phyloP scores from a whole-genome alignment of 2,797 vertebrate species.

The Psittacula derbiana region DNA sequence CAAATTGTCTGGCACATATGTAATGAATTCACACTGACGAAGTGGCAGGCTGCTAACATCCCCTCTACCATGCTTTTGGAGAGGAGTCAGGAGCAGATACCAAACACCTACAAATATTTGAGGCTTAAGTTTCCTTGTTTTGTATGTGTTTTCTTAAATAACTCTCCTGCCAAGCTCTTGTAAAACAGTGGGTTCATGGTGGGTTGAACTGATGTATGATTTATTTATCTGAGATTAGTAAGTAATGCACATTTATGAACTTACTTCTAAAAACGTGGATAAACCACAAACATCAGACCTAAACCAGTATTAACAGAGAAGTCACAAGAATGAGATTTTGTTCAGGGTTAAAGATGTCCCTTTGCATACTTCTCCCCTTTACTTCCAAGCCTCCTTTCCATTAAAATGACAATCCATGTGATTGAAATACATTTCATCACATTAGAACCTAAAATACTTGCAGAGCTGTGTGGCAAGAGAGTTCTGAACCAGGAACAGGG shows the following conservation, averaged over 20 bases:
- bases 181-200: not conserved
- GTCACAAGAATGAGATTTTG: not conserved
- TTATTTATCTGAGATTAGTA: not conserved
- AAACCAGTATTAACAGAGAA: not conserved
- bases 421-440: not conserved
- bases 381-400: not conserved
- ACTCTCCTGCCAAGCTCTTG: not conserved
- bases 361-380: not conserved
- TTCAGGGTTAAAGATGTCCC: not conserved
- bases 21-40: not conserved
- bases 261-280: not conserved
- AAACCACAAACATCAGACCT: not conserved
- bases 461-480: not conserved
- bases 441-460: not conserved
- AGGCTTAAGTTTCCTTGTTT: not conserved
- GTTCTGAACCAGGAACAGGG: not conserved
- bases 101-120: slow-evolving; percentile 23
- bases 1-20: not conserved
- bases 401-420: not conserved
- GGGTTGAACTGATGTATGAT: not conserved
- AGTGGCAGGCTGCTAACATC: slow-evolving; percentile 35
- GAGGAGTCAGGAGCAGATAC: not conserved
- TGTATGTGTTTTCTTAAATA: not conserved
- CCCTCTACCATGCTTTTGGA: not conserved
- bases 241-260: not conserved